Base-by-base conservation (phyloP, 1,140 invertebrate genomes). In the Trypoxylus dichotomus region DNA sequence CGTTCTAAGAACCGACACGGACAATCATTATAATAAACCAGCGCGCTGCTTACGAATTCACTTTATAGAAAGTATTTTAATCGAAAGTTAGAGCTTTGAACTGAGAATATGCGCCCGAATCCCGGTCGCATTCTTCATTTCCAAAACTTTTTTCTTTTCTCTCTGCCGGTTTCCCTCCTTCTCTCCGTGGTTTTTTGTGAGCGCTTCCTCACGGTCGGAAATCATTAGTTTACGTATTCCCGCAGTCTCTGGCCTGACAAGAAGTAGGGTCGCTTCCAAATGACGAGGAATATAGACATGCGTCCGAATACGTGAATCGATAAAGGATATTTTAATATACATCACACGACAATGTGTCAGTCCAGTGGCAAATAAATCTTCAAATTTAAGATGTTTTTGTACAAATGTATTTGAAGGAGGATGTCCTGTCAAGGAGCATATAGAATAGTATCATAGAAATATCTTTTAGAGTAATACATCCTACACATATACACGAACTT, bases 281-380 rank as follows among this genome's bases (percentile, higher is more conserved):
- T 19, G 47, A 54, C 19, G 19, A 19, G 19, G 15, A 19, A 54
- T 54, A 54, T 54, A 19, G 47, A 19, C 47, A 54, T 19, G 47
- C 15, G 47, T 54, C 47, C 15, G 15, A 54, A 54, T 54, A 54
- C 47, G 47, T 54, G 19, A 54, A 54, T 54, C 47, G 19, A 54
- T 54, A 54, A 54, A 54, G 47, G 15, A 19, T 54, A 54, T 54
- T 54, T 54, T 54, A 54, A 54, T 54, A 54, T 54, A 54, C 47
- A 54, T 15, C 15, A 15, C 47, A 54, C 47, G 47, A 54, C 47
- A 54, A 19, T n/a, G 47, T 54, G 19, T 54, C 47, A 54, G 19
- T 54, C 47, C 47, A 19, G 19, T 19, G 47, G 47, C 15, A 15
- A 19, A 54, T 54, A 54, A 54, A 54, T 15, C 0, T 37, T 2